Conservation (phyloP, 2,797 vertebrate species). For the Epinephelus malabaricus region DNA sequence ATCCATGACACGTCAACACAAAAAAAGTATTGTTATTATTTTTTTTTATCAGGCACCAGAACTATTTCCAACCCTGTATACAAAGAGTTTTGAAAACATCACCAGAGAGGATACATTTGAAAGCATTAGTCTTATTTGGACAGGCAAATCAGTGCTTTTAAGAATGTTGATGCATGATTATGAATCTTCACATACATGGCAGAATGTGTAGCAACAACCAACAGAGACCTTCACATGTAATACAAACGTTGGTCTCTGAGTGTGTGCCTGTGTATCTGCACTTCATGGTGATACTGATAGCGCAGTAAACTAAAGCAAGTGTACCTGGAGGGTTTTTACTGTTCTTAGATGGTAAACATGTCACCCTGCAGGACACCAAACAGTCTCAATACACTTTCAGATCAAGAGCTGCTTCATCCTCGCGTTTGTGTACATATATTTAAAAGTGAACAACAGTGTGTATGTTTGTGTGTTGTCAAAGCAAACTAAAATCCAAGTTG, state of each 20-base stretch:
- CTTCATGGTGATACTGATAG: background rate
- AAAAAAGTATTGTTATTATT: too few relatives aligned
- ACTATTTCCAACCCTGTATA: too few relatives aligned
- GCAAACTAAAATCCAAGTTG: conserved; percentile 71
- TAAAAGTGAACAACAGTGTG: conserved; percentile 6
- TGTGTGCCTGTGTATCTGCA: conserved; percentile 1
- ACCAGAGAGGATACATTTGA: too few relatives aligned
- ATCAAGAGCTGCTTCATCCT: conserved; percentile 22
- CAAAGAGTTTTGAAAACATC: too few relatives aligned
- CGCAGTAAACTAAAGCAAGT: conserved; percentile 2
- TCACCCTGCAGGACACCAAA: conserved; percentile 18
- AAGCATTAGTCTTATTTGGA: too few relatives aligned
- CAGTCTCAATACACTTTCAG: conserved; percentile 6
- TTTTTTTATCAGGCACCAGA: too few relatives aligned
- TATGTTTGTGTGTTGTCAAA: conserved; percentile 49
- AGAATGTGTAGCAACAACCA: conserved; percentile 4
- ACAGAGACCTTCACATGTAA: background rate
- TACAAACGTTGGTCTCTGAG: background rate
- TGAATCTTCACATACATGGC: background rate
- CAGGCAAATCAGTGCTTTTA: too few relatives aligned
- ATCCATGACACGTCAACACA: too few relatives aligned
- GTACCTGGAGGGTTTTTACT: background rate
- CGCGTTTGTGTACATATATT: conserved; percentile 25
- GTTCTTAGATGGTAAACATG: conserved; percentile 30
- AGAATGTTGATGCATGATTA: background rate